phyloP scores from a whole-genome alignment of 2,888 invertebrate species.

The Himalopsyche kuldschensis region DNA sequence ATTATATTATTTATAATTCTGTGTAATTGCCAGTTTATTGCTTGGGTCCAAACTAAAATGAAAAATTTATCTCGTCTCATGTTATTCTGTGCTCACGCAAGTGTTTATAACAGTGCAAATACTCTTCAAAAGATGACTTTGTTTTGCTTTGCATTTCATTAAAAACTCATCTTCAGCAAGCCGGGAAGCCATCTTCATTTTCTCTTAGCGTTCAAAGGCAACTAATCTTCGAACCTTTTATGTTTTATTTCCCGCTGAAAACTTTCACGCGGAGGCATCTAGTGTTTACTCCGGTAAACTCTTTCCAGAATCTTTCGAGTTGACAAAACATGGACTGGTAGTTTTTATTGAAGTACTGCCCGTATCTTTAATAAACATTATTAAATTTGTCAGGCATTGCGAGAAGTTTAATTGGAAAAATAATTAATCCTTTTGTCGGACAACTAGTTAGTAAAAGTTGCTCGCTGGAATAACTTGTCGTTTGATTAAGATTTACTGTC shows the following conservation, averaged over 20 bases:
- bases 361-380: neutral
- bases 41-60: neutral
- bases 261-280: neutral
- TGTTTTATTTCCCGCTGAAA: conserved; percentile 3
- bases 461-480: neutral
- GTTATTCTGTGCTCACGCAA: neutral
- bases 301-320: neutral
- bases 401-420: neutral
- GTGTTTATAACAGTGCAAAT: neutral
- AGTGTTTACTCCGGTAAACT: neutral
- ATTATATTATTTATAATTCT: too few species aligned
- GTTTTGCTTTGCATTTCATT: conserved; percentile 37
- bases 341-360: neutral
- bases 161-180: conserved; percentile 25
- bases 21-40: too few species aligned
- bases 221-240: conserved; percentile 19
- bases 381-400: neutral
- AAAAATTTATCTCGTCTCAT: neutral
- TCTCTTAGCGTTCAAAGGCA: neutral
- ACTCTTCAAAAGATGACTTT: conserved; percentile 4
- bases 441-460: neutral
- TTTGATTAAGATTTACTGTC: too few species aligned
- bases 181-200: neutral
- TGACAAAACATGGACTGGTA: neutral
- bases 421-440: neutral